Conservation (phyloP, 2,888 invertebrate species). For the Acanthosoma haemorrhoidale region DNA sequence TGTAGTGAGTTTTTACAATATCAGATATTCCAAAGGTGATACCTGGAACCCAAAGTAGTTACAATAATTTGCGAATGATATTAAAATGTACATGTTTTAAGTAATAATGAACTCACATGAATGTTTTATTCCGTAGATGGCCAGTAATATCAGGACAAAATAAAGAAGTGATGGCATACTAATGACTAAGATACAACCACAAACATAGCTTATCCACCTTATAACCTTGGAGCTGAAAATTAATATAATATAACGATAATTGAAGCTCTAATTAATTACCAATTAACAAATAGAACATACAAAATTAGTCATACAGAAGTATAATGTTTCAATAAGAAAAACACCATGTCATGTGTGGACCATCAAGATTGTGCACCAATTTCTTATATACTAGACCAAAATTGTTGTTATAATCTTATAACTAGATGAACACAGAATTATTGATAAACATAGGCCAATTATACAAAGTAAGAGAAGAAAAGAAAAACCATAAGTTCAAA, state of each 20-base stretch:
- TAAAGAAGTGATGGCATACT: conserved; percentile 68
- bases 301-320: no score
- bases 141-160: conserved; percentile 55
- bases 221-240: conserved; percentile 63
- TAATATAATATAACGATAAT: no score
- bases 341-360: no score
- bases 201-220: conserved; percentile 53
- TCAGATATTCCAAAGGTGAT: conserved; percentile 45
- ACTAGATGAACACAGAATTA: no score
- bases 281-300: not conserved
- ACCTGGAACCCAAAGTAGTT: conserved; percentile 40
- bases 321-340: no score
- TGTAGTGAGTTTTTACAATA: conserved; percentile 42
- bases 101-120: conserved; percentile 45
- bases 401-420: no score
- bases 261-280: not conserved
- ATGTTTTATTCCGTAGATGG: conserved; percentile 60
- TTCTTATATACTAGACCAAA: no score
- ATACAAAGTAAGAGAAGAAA: no score
- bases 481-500: no score
- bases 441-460: no score
- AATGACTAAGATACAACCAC: conserved; percentile 53
- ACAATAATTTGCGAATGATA: not conserved
- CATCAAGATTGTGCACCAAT: no score
- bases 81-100: not conserved